A percentile compares a stretch with the other conserved stretches of the same genome.
phyloP scores from a whole-genome alignment of 2,113 vertebrate genomes.

The Tauraco erythrolophus region DNA sequence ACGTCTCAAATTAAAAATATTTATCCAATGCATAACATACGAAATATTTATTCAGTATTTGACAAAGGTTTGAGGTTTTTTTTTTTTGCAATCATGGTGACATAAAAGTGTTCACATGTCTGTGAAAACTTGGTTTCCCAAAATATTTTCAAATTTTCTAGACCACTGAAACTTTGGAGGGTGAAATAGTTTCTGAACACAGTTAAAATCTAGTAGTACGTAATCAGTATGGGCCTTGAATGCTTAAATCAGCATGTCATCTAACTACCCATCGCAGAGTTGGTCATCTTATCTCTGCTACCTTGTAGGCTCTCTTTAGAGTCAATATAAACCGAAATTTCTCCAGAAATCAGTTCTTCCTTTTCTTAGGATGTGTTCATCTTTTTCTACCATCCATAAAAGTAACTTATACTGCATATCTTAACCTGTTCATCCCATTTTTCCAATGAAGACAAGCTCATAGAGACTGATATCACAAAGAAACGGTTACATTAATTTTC shows the following conservation, averaged over 20 bases:
- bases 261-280: neutral
- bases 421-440: neutral
- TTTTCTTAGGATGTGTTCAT: neutral
- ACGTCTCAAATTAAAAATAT: neutral
- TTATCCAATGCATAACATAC: neutral
- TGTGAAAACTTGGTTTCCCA: neutral
- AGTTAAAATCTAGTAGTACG: neutral
- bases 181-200: neutral
- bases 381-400: neutral
- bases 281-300: neutral
- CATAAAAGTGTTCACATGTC: neutral
- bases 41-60: neutral
- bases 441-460: neutral
- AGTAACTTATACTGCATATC: neutral
- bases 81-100: neutral
- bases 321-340: rapidly evolving
- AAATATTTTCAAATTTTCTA: neutral
- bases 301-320: neutral
- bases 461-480: neutral
- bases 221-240: neutral
- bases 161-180: neutral
- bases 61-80: rapidly evolving
- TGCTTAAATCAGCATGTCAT: neutral
- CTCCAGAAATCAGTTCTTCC: neutral
- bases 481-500: neutral